Evolutionary conservation across 1,140 invertebrate genomes (phyloP), one percentile per base, ranked within the genome.

Genomic region (Sycobia sp.): DNA sequence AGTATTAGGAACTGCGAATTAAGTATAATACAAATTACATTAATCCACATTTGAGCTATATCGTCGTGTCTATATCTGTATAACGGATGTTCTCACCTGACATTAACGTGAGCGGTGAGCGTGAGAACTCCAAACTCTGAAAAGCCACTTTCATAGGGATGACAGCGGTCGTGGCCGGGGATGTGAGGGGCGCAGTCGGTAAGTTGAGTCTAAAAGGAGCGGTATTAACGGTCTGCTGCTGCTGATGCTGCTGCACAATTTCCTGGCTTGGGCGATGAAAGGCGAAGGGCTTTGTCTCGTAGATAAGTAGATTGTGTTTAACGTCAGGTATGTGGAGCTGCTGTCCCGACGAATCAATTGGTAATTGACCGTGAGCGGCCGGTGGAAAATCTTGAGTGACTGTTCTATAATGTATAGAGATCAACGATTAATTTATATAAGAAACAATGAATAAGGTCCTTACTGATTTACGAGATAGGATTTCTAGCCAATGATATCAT

Each of bases 251-350:
- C n/a, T n/a, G n/a, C n/a, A n/a, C n/a, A n/a, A n/a, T 50, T 23
- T 64, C 65, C 22, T 70, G 62, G 16, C 63, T 51, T 32, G 72
- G 34, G 20, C 41, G 4, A 47, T 47, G 7, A 2, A 69, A 63
- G 70, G 68, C 46, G 64, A 36, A 69, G 69, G 14, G 67, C 46
- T 71, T 70, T 54, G 66, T 39, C 36, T 69, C 60, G 22, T 67
- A 65, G 18, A 67, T 10, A 18, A 68, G 44, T 22, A 69, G 20
- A 67, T 70, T 72, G 49, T 64, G 69, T n/a, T 62, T 67, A 39
- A 47, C 44, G 54, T 25, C 46, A 27, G 47, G 49, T 13, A 38
- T 55, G 53, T 46, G 63, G 16, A 70, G 5, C 1, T 61, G 39
- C 11, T 22, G 53, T 49, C 20, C 53, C 29, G 39, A 41, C 5